Percentiles rank a stretch among this genome's conserved stretches.
Evolutionary conservation across 2,113 vertebrate genomes (phyloP).

Genomic region (Seriola rivoliana): DNA sequence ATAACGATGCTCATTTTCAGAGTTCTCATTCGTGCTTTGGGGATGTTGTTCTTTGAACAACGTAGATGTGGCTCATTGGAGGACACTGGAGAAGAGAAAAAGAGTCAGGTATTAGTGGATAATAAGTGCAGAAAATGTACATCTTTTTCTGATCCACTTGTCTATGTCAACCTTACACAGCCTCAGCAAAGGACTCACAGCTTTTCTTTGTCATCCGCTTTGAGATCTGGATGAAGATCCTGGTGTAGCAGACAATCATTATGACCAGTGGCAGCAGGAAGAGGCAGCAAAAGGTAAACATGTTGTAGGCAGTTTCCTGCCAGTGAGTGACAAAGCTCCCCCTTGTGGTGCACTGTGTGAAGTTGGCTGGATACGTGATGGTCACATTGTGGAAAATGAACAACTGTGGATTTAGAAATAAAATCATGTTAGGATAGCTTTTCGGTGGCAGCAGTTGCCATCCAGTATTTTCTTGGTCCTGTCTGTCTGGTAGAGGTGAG

Average conservation of each 20-base stretch:
- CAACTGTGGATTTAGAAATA: constrained; percentile 68
- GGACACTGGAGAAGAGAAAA: constrained; percentile 52
- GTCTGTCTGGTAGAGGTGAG: rapidly evolving
- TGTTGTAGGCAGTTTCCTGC: constrained; percentile 86
- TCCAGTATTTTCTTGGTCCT: background rate
- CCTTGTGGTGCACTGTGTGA: constrained; percentile 84
- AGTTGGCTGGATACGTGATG: constrained; percentile 81
- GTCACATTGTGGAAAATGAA: constrained; percentile 84
- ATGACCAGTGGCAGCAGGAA: constrained; percentile 84
- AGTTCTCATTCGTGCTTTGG: constrained; percentile 86
- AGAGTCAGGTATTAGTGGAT: background rate
- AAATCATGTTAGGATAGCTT: background rate
- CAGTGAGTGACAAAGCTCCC: constrained; percentile 83
- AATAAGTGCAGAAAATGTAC: background rate
- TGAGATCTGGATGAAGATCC: constrained; percentile 84
- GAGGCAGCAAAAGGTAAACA: constrained; percentile 86
- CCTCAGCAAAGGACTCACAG: constrained; percentile 54
- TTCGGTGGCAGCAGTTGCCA: background rate
- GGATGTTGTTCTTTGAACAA: constrained; percentile 87
- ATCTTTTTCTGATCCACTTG: background rate
- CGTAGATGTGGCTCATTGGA: constrained; percentile 79
- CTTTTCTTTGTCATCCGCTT: constrained; percentile 76
- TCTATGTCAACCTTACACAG: background rate
- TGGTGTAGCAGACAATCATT: constrained; percentile 84
- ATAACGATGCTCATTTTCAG: constrained; percentile 88